Base-by-base conservation (phyloP, 2,888 invertebrate genomes). In the Lobophora halterata region DNA sequence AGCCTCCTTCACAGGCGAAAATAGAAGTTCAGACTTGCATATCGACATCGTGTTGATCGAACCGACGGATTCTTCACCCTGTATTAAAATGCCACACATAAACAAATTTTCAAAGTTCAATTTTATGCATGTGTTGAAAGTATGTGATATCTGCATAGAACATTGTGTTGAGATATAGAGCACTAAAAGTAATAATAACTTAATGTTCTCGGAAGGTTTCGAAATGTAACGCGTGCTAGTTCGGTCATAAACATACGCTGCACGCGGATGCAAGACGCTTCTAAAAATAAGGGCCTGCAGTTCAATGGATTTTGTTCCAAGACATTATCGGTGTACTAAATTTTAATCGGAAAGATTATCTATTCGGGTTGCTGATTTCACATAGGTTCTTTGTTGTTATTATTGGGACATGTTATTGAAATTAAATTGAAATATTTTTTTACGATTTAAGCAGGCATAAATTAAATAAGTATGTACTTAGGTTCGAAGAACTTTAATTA, bases 11-110 rank as follows among this genome's bases (percentile, higher is more conserved):
- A 96, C 93, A 11, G 97, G 97, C 46, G 96, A 97, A 87, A 97
- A 97, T 43, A 97, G 89, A 56, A 96, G 89, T 77, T 96, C 96
- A 47, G 96, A 96, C 85, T 96, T 96, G 89, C 96, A 96, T 75
- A 96, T 94, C 47, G 95, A 96, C 92, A 95, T 95, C 52, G 95
- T 93, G 67, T 91, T 92, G 63, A 90, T 90, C 27, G 93, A 93
- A 70, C 91, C 92, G 53, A 91, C 91, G 56, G 91, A 90, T 66
- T 95, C 94, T 86, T 93, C 93, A 60, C 92, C 93, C 89, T 93
- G 61, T 26, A 42, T 26, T 3, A 23, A 9, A 36, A 19, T 11
- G 4, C 25, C 7, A 34, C 12, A 24, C 5, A 24, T 30, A 23
- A 3, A n/a, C 24, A 9, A 16, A 8, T 3, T 14, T 5, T 5